Conservation (phyloP, 2,888 invertebrate species). For the Phortica okadai region DNA sequence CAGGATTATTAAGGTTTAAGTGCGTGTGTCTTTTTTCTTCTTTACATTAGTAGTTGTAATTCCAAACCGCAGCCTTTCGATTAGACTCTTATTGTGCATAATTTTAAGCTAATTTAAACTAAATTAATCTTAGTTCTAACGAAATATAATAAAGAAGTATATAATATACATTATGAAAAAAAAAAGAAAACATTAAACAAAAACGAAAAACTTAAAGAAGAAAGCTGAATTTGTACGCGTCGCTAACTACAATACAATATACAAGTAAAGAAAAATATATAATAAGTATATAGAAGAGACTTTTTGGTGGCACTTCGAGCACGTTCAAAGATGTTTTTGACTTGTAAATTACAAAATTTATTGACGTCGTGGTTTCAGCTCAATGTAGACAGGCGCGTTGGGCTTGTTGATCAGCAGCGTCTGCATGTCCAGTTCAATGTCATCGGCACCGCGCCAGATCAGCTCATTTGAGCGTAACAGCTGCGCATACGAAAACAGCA, state of each 20-base stretch:
- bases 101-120: slow-evolving; percentile 9
- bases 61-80: slow-evolving; percentile 18
- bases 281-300: slow-evolving; percentile 27
- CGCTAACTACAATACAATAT: slow-evolving; percentile 32
- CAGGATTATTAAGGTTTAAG: slow-evolving; percentile 19
- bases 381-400: slow-evolving; percentile 78
- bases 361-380: slow-evolving; percentile 54
- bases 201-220: slow-evolving; percentile 1
- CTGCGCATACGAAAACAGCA: slow-evolving; percentile 49
- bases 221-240: slow-evolving; percentile 31
- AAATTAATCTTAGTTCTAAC: slow-evolving; percentile 15
- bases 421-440: slow-evolving; percentile 79
- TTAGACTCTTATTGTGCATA: slow-evolving; percentile 9
- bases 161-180: background rate
- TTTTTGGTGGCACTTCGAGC: slow-evolving; percentile 34
- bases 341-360: slow-evolving; percentile 46
- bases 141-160: background rate
- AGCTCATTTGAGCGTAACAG: slow-evolving; percentile 67
- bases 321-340: slow-evolving; percentile 46
- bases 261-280: slow-evolving; percentile 46
- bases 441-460: slow-evolving; percentile 80
- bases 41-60: background rate
- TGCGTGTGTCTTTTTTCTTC: background rate
- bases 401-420: slow-evolving; percentile 90
- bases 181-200: background rate